Base-by-base conservation (phyloP, 2,797 vertebrate species). In the Onychomys torridus region DNA sequence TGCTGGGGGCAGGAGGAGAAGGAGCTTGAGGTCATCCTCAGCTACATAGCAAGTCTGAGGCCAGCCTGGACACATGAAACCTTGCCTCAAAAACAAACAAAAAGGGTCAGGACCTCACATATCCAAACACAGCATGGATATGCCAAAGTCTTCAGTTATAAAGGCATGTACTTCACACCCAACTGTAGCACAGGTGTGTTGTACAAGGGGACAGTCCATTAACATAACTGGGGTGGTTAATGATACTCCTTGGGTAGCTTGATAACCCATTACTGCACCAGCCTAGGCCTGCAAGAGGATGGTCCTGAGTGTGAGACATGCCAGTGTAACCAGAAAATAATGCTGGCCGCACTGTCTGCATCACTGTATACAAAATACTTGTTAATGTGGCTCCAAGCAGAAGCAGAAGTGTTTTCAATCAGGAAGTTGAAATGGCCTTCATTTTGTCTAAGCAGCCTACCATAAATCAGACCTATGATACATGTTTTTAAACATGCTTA, bases 371-470 rank as follows among this genome's bases (percentile, higher is more conserved):
- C 32, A 27, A 93, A 93, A 90, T 37, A 59, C 29, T 32, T 92
- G 73, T 84, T 92, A 79, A 69, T 49, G 86, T 77, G 77, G n/a
- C 59, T 97, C 82, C 84, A 52, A 78, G 59, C 40, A 86, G 76
- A 85, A 97, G n/a, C n/a, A 91, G 79, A 90, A 90, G 55, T 27
- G 32, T 90, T 95, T 96, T 85, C 52, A 77, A 21, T 77, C 49
- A 52, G 75, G 77, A 91, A 79, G 57, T 6, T 83, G 73, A 93
- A 92, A 90, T 75, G 81, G 61, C 52, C 34, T 78, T 21, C 5
- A 10, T 52, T 91, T 84, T 93, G 83, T 77, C 89, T 94, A 73
- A 95, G n/a, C 55, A 49, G 12, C 65, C 71, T 85, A 32, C 59
- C 55, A 52, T 73, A 96, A 55, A 71, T 92, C 76, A 86, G 76